Percentiles rank a stretch among this genome's conserved stretches.
Evolutionary conservation across 1,140 invertebrate species (phyloP).

Genomic region (Drosophila auraria): DNA sequence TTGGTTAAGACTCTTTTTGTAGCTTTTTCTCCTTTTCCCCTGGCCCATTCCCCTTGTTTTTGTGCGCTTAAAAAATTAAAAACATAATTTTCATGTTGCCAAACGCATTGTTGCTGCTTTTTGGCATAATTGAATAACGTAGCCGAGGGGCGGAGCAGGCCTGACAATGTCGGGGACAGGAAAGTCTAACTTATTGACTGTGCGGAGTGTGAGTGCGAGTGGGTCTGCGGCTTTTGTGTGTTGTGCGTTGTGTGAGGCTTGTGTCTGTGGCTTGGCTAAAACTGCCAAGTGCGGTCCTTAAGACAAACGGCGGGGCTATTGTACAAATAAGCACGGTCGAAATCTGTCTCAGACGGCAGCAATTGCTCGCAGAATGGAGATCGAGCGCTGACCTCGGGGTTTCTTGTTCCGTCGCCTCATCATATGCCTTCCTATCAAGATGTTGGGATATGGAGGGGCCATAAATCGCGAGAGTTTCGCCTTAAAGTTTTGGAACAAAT

Average conservation of each 20-base stretch:
- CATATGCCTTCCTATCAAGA: slow-evolving; percentile 25
- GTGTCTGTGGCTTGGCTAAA: slow-evolving; percentile 28
- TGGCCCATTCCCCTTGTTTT: slow-evolving; percentile 9
- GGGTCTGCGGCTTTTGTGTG: slow-evolving; percentile 12
- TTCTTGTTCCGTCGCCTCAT: slow-evolving; percentile 26
- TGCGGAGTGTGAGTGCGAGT: not conserved
- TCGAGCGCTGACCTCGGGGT: slow-evolving; percentile 52
- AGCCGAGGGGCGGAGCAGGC: slow-evolving; percentile 9
- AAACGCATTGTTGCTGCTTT: slow-evolving; percentile 48
- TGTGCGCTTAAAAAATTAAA: slow-evolving; percentile 54
- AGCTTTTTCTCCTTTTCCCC: slow-evolving; percentile 4
- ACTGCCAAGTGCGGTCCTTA: slow-evolving; percentile 32
- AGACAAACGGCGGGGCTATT: slow-evolving; percentile 56
- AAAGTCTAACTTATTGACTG: slow-evolving; percentile 51
- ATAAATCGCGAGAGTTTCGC: slow-evolving; percentile 28
- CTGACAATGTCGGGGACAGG: slow-evolving; percentile 49
- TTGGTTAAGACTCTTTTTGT: slow-evolving; percentile 20
- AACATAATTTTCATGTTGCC: slow-evolving; percentile 71
- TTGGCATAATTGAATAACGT: slow-evolving; percentile 76
- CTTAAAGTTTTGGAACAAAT: slow-evolving; percentile 28
- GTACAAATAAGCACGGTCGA: slow-evolving; percentile 53
- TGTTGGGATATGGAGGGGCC: slow-evolving; percentile 10
- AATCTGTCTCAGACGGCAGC: slow-evolving; percentile 67
- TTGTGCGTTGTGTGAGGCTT: not conserved
- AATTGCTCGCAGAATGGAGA: slow-evolving; percentile 49